Evolutionary conservation across 2,113 vertebrate genomes (phyloP), one percentile per base, ranked within the genome.

Genomic region (Cyprinodon variegatus): DNA sequence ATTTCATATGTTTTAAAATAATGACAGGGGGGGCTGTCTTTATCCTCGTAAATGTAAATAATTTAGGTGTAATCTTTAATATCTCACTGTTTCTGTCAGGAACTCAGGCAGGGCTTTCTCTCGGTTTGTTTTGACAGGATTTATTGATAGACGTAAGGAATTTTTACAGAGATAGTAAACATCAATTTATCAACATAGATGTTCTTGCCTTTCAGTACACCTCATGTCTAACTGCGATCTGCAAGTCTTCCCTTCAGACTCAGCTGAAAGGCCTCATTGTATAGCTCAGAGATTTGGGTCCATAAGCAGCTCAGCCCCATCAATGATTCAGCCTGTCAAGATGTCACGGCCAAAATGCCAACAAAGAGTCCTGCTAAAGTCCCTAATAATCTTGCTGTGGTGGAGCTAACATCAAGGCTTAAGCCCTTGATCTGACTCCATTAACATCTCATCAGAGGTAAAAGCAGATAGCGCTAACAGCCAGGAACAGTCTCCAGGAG

Each of bases 381-480:
- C 82, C 72, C 70, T 77, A 78, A 77, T 76, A 82, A 80, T 88
- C 76, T 75, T 63, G 39, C 57, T 76, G 63, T 78, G 75, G 68
- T 68, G 48, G 41, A 74, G 71, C 83, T 82, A 85, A 80, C 65
- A 59, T 73, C 59, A 62, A 78, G 63, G 79, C 82, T 88, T 76
- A 88, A 86, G 66, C 74, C 76, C 83, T 87, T 90, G 83, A 90
- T 88, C 85, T 86, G 68, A 53, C 83, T 84, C 84, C 72, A 90
- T 91, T 89, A 90, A 78, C 86, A 83, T 88, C 76, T 85, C 79
- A 87, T 76, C 45, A 74, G 72, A 70, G 83, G 81, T 88, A 78
- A 87, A 87, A 50, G 81, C 81, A 81, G 86, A 75, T 82, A 84
- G 81, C 72, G 48, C 69, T 22, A 87, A 72, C 73, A 89, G 75